Evolutionary conservation across 2,113 vertebrate species (phyloP).

Genomic region (Nesogale talazaci): DNA sequence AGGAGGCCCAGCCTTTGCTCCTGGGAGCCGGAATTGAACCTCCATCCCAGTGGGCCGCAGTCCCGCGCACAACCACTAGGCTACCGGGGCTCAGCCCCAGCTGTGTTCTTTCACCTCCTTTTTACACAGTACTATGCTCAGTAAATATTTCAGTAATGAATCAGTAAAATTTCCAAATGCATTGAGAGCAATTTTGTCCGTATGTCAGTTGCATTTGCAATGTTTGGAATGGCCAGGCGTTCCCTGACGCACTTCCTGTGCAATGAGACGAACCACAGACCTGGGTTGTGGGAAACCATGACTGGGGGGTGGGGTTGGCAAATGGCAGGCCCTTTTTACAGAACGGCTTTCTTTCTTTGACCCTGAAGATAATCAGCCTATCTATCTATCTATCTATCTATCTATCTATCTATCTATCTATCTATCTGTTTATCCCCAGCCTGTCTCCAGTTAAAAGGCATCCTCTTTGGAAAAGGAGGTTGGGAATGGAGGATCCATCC

Average conservation of each 20-base stretch:
- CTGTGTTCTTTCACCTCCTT: neutral
- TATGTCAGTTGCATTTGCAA: conserved; percentile 22
- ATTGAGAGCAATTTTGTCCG: neutral
- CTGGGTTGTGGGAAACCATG: neutral
- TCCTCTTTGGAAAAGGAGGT: neutral
- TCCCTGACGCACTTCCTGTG: neutral
- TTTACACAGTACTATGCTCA: neutral
- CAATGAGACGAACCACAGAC: conserved; percentile 15
- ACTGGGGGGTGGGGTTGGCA: neutral
- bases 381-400: neutral
- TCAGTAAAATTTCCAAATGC: conserved; percentile 24
- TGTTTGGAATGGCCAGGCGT: neutral
- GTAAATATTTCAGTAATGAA: conserved; percentile 47
- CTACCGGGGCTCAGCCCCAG: too few species aligned
- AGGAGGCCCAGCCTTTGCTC: too few species aligned
- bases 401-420: neutral
- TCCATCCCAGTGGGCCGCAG: too few species aligned
- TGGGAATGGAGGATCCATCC: neutral
- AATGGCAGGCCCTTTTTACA: neutral
- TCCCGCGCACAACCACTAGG: too few species aligned
- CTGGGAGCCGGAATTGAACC: too few species aligned
- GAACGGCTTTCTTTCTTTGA: conserved; percentile 14
- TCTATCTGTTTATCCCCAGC: neutral
- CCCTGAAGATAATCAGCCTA: neutral
- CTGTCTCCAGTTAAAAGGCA: conserved; percentile 8